Base-by-base conservation (phyloP, 1,140 invertebrate genomes). In the Bactericera cockerelli region DNA sequence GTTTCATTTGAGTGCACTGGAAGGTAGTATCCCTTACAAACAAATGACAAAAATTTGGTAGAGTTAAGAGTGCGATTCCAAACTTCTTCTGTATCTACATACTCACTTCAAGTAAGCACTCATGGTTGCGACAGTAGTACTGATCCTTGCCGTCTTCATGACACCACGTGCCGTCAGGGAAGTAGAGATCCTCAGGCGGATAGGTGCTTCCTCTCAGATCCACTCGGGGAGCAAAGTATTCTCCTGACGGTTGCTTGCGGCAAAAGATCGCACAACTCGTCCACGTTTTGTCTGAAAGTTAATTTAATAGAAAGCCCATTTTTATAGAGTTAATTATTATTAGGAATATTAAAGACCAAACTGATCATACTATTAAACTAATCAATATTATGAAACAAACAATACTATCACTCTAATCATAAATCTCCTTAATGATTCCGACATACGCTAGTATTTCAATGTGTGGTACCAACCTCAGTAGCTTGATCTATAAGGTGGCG, bases 121-220 rank as follows among this genome's bases (percentile, higher is more conserved):
- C 79, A 68, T 85, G 82, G 54, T 84, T 79, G 25, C 81, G 70
- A 63, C 86, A 87, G 65, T 79, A 88, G 68, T 82, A 86, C 66
- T 86, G 73, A 14, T 65, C 57, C n/a, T 69, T 68, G 36, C 73
- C 72, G 59, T 85, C 80, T 62, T 73, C 72, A 66, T 87, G 82
- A 65, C 85, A 88, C 83, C 82, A 86, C 2, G 84, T 87, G 1
- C 86, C 86, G 70, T 88, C 85, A 0, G 86, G 86, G 66, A 86
- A 84, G 69, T 86, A 86, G 0, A 84, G 79, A 63, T 84, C 79
- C 4, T 84, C 69, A 1, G 54, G 26, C 16, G 59, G 22, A 42
- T 62, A 49, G 11, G 58, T 42, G n/a, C 42, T 49, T 3, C 81
- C 82, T 67, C 86, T 84, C 31, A 87, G 72, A 70, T 87, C 84